These are phyloP conservation scores for Cybosia mesomella DNA, from an alignment of 2,888 invertebrate species.

Conservation along the genomic window DNA sequence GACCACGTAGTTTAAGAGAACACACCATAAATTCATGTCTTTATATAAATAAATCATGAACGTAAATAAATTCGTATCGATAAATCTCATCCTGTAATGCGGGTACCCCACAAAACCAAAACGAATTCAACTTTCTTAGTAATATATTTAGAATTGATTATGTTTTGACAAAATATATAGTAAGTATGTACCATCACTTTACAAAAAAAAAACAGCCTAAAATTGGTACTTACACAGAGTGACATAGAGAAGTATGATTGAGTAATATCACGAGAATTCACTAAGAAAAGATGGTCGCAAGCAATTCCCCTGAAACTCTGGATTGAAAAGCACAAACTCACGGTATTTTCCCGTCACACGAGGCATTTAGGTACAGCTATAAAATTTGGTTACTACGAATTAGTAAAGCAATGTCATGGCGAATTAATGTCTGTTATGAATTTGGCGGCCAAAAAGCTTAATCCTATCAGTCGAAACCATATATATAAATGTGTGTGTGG, in stretches of 20 bases:
- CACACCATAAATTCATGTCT: slow-evolving; percentile 26
- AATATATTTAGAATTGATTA: slow-evolving; percentile 8
- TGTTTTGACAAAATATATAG: neutral
- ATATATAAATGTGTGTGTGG: neutral
- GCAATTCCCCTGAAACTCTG: neutral
- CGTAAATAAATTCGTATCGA: slow-evolving; percentile 27
- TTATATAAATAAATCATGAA: slow-evolving; percentile 29
- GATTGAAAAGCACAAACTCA: too few species aligned
- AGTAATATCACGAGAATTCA: neutral
- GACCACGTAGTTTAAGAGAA: slow-evolving; percentile 12
- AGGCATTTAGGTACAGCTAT: too few species aligned
- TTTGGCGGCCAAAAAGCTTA: neutral
- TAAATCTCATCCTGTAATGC: slow-evolving; percentile 18
- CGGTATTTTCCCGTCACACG: neutral
- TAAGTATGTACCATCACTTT: neutral
- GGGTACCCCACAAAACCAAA: slow-evolving; percentile 5
- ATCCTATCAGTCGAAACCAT: neutral
- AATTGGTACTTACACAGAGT: neutral
- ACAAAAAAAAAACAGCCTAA: neutral
- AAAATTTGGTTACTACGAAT: neutral
- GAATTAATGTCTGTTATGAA: too few species aligned
- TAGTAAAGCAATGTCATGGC: neutral
- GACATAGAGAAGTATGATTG: neutral
- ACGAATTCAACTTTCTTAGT: slow-evolving; percentile 6
- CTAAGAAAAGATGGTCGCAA: neutral